Conservation (phyloP, 2,113 vertebrate species). For the Paradisaea rubra region DNA sequence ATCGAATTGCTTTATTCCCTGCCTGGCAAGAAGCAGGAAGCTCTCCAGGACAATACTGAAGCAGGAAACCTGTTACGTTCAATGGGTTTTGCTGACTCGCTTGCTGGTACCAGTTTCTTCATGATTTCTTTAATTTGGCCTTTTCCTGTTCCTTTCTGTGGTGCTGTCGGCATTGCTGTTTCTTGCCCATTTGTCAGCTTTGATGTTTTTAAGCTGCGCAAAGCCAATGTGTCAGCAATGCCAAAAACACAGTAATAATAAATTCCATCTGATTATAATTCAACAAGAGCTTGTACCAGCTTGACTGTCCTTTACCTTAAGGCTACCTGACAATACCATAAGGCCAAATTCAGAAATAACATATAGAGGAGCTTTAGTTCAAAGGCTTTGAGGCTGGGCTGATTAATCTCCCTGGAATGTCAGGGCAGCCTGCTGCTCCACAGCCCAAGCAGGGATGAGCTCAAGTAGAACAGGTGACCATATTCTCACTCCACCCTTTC, state of each 20-base stretch:
- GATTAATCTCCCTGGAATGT: constrained; percentile 1
- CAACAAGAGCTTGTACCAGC: constrained; percentile 11
- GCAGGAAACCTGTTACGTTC: background rate
- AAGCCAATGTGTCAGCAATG: background rate
- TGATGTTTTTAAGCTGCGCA: background rate
- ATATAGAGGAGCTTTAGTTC: background rate
- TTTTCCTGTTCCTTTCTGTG: constrained; percentile 13
- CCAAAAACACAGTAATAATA: constrained; percentile 6
- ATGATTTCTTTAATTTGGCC: constrained; percentile 10
- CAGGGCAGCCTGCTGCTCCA: background rate
- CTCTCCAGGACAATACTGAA: background rate
- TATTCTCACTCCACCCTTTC: background rate
- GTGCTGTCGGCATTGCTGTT: background rate
- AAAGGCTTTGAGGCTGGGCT: constrained; percentile 11
- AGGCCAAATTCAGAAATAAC: background rate
- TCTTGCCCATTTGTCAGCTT: constrained; percentile 22
- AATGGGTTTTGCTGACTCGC: background rate
- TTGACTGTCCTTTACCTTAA: constrained; percentile 30
- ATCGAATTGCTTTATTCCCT: background rate
- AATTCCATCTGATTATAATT: constrained; percentile 19
- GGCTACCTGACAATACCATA: background rate
- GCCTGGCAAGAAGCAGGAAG: background rate
- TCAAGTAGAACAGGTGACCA: background rate
- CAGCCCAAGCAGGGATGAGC: background rate
- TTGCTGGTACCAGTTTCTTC: background rate